Conservation (phyloP, 2,113 vertebrate genomes). For the Nothocercus nigrocapillus region DNA sequence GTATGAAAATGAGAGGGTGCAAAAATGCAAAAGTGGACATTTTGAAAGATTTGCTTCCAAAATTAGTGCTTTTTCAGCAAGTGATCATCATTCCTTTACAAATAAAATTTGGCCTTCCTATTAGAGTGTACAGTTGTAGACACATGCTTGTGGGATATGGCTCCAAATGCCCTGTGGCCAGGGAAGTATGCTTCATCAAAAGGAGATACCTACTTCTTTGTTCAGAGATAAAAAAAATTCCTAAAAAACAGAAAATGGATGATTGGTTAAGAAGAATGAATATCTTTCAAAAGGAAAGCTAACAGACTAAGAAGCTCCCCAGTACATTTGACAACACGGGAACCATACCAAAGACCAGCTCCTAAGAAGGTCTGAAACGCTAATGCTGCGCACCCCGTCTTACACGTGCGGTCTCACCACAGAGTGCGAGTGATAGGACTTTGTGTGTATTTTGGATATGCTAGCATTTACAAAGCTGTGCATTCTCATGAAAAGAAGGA, state of each 20-base stretch:
- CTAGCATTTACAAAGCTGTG: constrained; percentile 29
- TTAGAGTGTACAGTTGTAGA: not conserved
- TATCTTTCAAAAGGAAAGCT: not conserved
- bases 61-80: not conserved
- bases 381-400: not conserved
- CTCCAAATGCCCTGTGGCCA: not conserved
- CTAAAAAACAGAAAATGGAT: constrained; percentile 14
- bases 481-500: constrained; percentile 44
- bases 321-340: not conserved
- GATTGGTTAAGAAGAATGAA: not conserved
- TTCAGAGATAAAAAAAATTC: not conserved
- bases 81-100: not conserved
- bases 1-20: not conserved
- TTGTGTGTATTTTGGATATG: not conserved
- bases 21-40: not conserved
- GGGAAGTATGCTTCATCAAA: not conserved
- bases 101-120: not conserved
- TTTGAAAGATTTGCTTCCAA: not conserved
- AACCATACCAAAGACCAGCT: not conserved
- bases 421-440: not conserved
- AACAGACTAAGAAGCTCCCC: not conserved
- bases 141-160: not conserved
- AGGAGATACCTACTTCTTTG: not conserved
- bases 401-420: not conserved
- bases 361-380: not conserved